Evolutionary conservation across 2,113 vertebrate genomes (phyloP).

Genomic region (Buteo buteo): DNA sequence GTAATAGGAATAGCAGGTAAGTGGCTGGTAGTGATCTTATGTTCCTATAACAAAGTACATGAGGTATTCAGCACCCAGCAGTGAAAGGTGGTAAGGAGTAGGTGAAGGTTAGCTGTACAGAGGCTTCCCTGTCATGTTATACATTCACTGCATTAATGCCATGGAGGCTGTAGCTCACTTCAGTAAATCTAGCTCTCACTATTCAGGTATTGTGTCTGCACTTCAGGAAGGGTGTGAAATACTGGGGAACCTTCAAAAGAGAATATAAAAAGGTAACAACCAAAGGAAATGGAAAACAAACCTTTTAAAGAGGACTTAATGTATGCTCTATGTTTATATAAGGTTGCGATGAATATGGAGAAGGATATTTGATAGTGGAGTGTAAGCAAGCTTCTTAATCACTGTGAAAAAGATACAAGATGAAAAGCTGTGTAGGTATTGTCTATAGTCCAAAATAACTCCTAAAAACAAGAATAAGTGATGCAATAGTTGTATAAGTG

Average conservation of each 20-base stretch:
- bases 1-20: background rate
- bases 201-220: rapidly evolving
- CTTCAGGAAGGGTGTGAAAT: background rate
- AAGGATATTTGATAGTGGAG: background rate
- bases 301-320: background rate
- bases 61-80: background rate
- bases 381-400: background rate
- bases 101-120: background rate
- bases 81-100: background rate
- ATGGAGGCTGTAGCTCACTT: background rate
- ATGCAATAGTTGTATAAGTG: background rate
- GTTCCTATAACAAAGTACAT: rapidly evolving
- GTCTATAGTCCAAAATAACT: background rate
- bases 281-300: background rate
- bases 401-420: background rate
- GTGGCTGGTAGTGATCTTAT: too few relatives aligned
- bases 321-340: background rate
- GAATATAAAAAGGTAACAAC: background rate
- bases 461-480: background rate
- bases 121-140: background rate
- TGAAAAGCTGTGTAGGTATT: background rate
- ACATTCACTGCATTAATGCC: background rate
- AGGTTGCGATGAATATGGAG: background rate
- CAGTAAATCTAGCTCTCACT: background rate
- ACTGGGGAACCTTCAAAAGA: background rate